phyloP scores from a whole-genome alignment of 2,888 invertebrate genomes.

The Pandemis cinnamomeana region DNA sequence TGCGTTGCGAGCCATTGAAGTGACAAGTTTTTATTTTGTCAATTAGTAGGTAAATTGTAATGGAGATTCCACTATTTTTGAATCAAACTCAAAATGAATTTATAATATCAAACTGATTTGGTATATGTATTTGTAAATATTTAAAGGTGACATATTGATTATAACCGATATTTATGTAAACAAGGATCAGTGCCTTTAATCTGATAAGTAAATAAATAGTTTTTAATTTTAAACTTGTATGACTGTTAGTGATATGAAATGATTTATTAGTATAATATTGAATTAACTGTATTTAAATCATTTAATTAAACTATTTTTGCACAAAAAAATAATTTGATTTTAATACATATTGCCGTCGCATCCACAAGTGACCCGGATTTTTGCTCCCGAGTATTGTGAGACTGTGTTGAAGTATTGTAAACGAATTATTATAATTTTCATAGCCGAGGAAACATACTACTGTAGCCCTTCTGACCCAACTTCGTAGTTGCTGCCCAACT shows the following conservation, averaged over 20 bases:
- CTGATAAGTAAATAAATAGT: conserved; percentile 59
- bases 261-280: conserved; percentile 67
- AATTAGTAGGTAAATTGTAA: conserved; percentile 22
- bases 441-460: too few relatives aligned
- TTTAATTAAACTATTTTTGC: conserved; percentile 79
- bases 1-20: not conserved
- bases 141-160: conserved; percentile 33
- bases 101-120: conserved; percentile 32
- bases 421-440: too few relatives aligned
- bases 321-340: conserved; percentile 53
- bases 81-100: too few relatives aligned
- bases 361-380: too few relatives aligned
- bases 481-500: too few relatives aligned
- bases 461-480: too few relatives aligned
- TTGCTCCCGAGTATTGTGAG: too few relatives aligned
- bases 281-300: conserved; percentile 68
- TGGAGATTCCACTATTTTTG: conserved; percentile 49
- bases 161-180: conserved; percentile 56
- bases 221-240: conserved; percentile 65
- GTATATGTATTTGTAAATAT: conserved; percentile 38
- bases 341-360: not conserved
- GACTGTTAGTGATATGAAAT: conserved; percentile 77
- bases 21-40: conserved; percentile 8
- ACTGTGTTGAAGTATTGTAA: too few relatives aligned
- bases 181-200: conserved; percentile 81